These are phyloP conservation scores for Drosophila lowei DNA, from an alignment of 1,140 invertebrate species.

Conservation along the genomic window DNA sequence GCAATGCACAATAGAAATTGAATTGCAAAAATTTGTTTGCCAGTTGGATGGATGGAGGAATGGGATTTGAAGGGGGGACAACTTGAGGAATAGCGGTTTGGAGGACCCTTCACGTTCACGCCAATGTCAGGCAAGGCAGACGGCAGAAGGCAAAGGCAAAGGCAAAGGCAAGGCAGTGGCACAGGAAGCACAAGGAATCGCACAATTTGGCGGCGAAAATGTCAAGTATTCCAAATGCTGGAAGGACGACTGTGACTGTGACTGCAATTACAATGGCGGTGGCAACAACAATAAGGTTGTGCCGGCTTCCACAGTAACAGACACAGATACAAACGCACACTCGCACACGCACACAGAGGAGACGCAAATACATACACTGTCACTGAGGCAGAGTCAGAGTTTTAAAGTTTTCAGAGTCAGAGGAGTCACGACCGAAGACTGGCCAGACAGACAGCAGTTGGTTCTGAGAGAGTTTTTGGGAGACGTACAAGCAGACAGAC, in stretches of 20 bases:
- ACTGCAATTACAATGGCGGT: constrained; percentile 63
- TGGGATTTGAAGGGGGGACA: constrained; percentile 19
- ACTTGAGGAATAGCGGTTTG: constrained; percentile 29
- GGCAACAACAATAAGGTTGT: constrained; percentile 56
- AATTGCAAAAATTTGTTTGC: constrained; percentile 81
- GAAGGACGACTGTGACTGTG: constrained; percentile 42
- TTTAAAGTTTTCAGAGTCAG: neutral
- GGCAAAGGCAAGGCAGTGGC: neutral
- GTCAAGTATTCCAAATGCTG: constrained; percentile 69
- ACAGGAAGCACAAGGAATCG: constrained; percentile 53
- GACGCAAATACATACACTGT: constrained; percentile 24
- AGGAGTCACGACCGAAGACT: constrained; percentile 29
- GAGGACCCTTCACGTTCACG: constrained; percentile 57
- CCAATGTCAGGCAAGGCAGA: constrained; percentile 42
- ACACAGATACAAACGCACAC: constrained; percentile 12
- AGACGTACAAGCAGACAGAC: constrained; percentile 8
- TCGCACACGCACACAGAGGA: constrained; percentile 7
- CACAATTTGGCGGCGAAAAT: constrained; percentile 80
- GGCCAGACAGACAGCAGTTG: constrained; percentile 5
- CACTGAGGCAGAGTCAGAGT: constrained; percentile 13
- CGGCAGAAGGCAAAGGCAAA: neutral
- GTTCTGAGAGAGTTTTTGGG: too few relatives aligned
- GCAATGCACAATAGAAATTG: constrained; percentile 74
- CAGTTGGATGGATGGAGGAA: constrained; percentile 52
- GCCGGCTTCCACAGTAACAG: constrained; percentile 34